phyloP scores from a whole-genome alignment of 1,140 invertebrate species.

The Drosophila pseudoananassae region DNA sequence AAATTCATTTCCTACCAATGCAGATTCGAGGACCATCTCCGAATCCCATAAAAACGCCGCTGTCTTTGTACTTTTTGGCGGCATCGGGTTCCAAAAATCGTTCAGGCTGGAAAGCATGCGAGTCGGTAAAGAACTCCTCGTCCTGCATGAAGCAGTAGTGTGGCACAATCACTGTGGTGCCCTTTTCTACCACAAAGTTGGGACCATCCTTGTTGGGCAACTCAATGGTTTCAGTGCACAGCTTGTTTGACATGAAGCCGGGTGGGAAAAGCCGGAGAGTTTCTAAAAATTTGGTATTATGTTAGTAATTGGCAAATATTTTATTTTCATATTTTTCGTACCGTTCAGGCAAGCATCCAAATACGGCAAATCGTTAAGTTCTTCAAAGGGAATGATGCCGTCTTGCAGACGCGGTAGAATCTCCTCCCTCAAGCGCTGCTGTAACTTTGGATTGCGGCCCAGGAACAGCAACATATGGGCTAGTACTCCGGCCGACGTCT shows the following conservation, averaged over 20 bases:
- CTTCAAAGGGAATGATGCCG: slow-evolving; percentile 52
- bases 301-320: neutral
- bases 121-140: slow-evolving; percentile 88
- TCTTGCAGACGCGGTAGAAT: slow-evolving; percentile 68
- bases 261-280: slow-evolving; percentile 58
- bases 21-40: slow-evolving; percentile 71
- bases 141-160: slow-evolving; percentile 86
- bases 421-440: slow-evolving; percentile 60
- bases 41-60: slow-evolving; percentile 57
- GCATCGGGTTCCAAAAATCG: slow-evolving; percentile 83
- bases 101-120: slow-evolving; percentile 89
- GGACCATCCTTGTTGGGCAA: slow-evolving; percentile 61
- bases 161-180: slow-evolving; percentile 85
- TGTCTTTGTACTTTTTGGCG: slow-evolving; percentile 53
- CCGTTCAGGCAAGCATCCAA: slow-evolving; percentile 72
- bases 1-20: slow-evolving; percentile 40
- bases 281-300: slow-evolving; percentile 26
- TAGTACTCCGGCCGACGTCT: slow-evolving; percentile 62
- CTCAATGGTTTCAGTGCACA: slow-evolving; percentile 59
- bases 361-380: slow-evolving; percentile 57
- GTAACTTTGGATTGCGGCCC: slow-evolving; percentile 39
- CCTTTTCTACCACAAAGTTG: slow-evolving; percentile 74
- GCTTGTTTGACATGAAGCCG: slow-evolving; percentile 30
- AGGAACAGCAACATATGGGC: slow-evolving; percentile 52
- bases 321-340: neutral